Percentiles rank a stretch among this genome's conserved stretches.
These are phyloP conservation scores for Vulpes lagopus DNA, from an alignment of 2,113 vertebrate genomes.

Conservation along the genomic window DNA sequence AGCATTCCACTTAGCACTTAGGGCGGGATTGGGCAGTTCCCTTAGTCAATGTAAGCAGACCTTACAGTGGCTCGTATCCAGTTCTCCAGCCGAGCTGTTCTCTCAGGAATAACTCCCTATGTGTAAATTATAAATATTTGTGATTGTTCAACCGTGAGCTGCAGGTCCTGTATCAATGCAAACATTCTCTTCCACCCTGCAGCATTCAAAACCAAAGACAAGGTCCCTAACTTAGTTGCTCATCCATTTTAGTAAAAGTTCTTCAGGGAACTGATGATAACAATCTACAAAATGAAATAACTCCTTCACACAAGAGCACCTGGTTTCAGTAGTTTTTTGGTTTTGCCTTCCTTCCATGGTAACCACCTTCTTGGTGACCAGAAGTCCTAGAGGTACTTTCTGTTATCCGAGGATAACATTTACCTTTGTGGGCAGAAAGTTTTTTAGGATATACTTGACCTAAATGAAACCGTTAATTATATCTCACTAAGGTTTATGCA, in stretches of 20 bases:
- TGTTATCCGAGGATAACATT: background rate
- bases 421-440: background rate
- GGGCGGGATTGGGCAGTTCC: background rate
- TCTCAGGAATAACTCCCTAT: background rate
- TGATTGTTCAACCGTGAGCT: background rate
- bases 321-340: background rate
- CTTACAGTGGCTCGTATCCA: background rate
- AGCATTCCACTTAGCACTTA: background rate
- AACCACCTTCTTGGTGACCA: background rate
- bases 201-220: background rate
- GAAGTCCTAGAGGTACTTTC: background rate
- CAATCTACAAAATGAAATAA: background rate
- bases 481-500: background rate
- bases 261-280: background rate
- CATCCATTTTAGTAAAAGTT: background rate
- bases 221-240: background rate
- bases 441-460: background rate
- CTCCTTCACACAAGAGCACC: background rate
- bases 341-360: background rate
- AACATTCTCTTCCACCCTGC: background rate
- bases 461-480: background rate
- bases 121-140: background rate
- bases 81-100: background rate
- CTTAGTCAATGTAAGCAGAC: background rate
- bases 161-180: background rate